Percentiles rank a stretch among this genome's conserved stretches.
Conservation (phyloP, 2,797 vertebrate genomes). For the Coregonus ussuriensis region DNA sequence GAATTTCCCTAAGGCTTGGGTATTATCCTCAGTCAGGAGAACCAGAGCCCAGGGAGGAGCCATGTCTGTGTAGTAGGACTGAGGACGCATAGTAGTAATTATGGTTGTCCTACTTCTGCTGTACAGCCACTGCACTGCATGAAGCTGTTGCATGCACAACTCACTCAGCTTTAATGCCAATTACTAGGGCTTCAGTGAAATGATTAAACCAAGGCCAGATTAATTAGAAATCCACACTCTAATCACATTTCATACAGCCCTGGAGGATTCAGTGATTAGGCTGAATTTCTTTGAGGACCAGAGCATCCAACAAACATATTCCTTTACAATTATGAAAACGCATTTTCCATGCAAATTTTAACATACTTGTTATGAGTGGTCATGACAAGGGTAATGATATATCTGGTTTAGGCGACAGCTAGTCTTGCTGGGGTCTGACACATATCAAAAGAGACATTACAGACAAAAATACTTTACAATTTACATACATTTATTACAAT, state of each 20-base stretch:
- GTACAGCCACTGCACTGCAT: constrained; percentile 17
- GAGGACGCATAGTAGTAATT: constrained; percentile 37
- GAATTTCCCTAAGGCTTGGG: constrained; percentile 1
- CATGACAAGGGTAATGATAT: neutral
- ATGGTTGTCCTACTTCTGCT: constrained; percentile 16
- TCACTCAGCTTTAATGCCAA: constrained; percentile 37
- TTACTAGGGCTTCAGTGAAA: constrained; percentile 62
- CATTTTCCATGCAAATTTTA: constrained; percentile 19
- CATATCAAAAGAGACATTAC: too few species aligned
- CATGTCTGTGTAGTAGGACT: constrained; percentile 32
- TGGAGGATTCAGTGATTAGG: constrained; percentile 61
- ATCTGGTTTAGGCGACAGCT: neutral
- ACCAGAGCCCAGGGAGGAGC: constrained; percentile 28
- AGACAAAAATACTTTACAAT: too few species aligned
- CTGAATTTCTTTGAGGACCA: constrained; percentile 52
- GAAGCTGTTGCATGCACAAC: constrained; percentile 15
- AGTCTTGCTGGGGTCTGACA: too few species aligned
- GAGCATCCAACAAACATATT: constrained; percentile 32
- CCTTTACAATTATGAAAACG: constrained; percentile 40
- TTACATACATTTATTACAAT: too few species aligned
- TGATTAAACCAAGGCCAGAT: constrained; percentile 30
- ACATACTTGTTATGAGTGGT: neutral
- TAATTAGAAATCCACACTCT: constrained; percentile 74
- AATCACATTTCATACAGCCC: constrained; percentile 70
- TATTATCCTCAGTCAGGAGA: neutral